Evolutionary conservation across 1,140 invertebrate genomes (phyloP), one percentile per base, ranked within the genome.

Genomic region (Bilobella aurantiaca): DNA sequence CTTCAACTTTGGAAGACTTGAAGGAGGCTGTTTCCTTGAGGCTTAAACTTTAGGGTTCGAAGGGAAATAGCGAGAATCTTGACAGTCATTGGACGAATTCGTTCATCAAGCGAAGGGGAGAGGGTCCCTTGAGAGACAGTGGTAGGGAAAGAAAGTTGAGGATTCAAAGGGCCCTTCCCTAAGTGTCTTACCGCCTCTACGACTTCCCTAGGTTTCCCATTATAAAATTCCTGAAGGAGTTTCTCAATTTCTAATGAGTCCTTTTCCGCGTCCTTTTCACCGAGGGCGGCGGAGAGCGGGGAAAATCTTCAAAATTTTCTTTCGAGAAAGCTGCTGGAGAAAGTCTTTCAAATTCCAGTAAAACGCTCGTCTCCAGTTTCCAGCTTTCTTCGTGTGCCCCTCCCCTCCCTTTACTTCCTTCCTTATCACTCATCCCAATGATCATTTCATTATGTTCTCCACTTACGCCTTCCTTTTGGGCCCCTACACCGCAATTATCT

Each of bases 371-470:
- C 46, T 65, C 49, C 42, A 25, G n/a, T n/a, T n/a, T n/a, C n/a
- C n/a, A n/a, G n/a, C n/a, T n/a, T n/a, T n/a, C n/a, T n/a, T n/a
- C n/a, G n/a, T n/a, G n/a, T n/a, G n/a, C n/a, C n/a, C n/a, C n/a
- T n/a, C n/a, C n/a, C n/a, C n/a, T n/a, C n/a, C n/a, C n/a, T n/a
- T n/a, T n/a, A n/a, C n/a, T n/a, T 64, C 25, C 37, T 30, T 68
- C 63, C 63, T 69, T 69, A 65, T 64, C 67, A 69, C 49, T 65
- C 42, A 21, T 25, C 31, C 30, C 32, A 62, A 69, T 65, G 64
- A 58, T 62, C 68, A 64, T 67, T 69, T 66, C 65, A 69, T 69
- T 63, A 69, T 69, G 68, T 69, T 62, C 60, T 60, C 58, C 62
- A 29, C 21, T 57, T 53, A 31, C 32, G 30, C 47, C 61, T 28